phyloP scores from a whole-genome alignment of 2,113 vertebrate species.

The Chaetops frenatus region DNA sequence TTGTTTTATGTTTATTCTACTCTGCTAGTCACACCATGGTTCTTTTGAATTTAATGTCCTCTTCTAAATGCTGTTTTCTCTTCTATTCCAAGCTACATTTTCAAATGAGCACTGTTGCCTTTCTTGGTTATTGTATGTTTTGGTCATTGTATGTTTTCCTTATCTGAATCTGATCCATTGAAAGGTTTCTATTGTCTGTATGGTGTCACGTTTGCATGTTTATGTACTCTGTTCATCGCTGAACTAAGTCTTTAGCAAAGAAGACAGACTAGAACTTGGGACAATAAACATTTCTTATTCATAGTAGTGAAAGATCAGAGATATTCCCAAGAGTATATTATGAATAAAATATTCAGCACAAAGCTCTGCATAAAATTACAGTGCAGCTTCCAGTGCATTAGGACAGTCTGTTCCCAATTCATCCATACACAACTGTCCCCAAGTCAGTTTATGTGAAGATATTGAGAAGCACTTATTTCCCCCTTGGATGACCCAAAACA shows the following conservation, averaged over 20 bases:
- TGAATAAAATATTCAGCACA: slow-evolving; percentile 9
- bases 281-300: background rate
- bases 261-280: background rate
- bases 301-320: background rate
- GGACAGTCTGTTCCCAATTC: background rate
- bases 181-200: background rate
- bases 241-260: background rate
- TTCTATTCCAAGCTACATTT: background rate
- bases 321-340: background rate
- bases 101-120: background rate
- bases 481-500: background rate
- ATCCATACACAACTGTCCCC: background rate
- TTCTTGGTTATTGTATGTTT: background rate
- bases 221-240: accelerated
- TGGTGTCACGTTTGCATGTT: accelerated
- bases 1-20: background rate
- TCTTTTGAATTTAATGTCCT: background rate
- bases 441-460: background rate
- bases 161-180: background rate
- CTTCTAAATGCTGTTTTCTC: background rate
- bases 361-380: background rate
- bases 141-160: background rate
- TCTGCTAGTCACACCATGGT: background rate
- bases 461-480: background rate
- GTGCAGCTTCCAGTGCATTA: background rate